Conservation (phyloP, 2,113 vertebrate genomes). For the Nesogale talazaci region DNA sequence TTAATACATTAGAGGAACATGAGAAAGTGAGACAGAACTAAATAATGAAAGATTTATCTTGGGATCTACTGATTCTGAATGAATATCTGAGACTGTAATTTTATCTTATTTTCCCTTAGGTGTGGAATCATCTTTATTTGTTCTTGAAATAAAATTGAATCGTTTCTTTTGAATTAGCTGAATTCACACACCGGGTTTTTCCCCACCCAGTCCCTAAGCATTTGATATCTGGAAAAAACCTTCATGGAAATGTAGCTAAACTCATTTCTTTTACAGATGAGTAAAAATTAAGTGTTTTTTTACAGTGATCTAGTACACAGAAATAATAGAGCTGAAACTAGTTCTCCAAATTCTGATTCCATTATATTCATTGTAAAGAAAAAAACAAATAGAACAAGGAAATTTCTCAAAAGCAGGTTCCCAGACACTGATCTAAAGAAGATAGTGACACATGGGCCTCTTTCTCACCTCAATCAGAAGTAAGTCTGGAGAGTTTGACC, state of each 20-base stretch:
- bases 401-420: background rate
- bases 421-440: background rate
- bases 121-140: background rate
- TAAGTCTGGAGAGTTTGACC: background rate
- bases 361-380: background rate
- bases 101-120: conserved; percentile 15
- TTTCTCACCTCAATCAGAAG: background rate
- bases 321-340: background rate
- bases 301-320: background rate
- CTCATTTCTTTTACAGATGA: conserved; percentile 40
- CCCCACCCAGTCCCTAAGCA: background rate
- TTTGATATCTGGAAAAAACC: too few species aligned
- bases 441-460: background rate
- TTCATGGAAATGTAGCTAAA: conserved; percentile 7
- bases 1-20: background rate
- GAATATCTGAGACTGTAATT: background rate
- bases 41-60: conserved; percentile 22
- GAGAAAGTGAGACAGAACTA: background rate
- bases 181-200: background rate
- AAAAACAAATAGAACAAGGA: background rate
- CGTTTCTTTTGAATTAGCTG: background rate
- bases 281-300: background rate
- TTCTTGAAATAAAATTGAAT: conserved; percentile 8
- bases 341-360: background rate
- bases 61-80: background rate